Evolutionary conservation across 2,797 vertebrate genomes (phyloP), one percentile per base, ranked within the genome.

Genomic region (Poecile montanus): DNA sequence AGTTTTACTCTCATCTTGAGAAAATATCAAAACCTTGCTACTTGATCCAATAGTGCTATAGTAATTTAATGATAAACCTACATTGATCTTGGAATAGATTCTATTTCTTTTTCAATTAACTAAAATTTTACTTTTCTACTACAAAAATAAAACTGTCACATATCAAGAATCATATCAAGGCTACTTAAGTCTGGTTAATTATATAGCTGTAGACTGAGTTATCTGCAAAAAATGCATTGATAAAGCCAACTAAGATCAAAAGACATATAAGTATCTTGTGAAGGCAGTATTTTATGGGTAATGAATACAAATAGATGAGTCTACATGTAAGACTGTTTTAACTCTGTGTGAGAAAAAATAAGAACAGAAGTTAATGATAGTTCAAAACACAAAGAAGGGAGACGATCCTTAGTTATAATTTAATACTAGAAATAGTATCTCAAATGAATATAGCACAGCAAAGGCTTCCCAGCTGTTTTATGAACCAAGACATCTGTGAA

Each of bases 171-270:
- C 25, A 47, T 29, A 32, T 27, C 7, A n/a, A 34, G 42, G 20
- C 50, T 54, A 16, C 9, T 29, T 48, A 79, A 13, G 57, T 63
- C 22, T 73, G 19, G 8, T 27, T 61, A 53, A 21, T n/a, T 68
- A 30, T 25, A 12, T 7, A 57, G 29, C 9, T 32, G 34, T 57
- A 76, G 30, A 75, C 34, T 87, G 68, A 66, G 25, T 74, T 91
- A 88, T 85, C 73, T 73, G 89, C 48, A 92, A 83, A 93, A 95
- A 78, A 44, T 91, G 62, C 44, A 53, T 95, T 96, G 65, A 95
- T 73, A 81, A 91, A 79, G 89, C 53, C 70, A 97, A 34, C 27
- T 91, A 92, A 94, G 34, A 45, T 57, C 65, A 63, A 89, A 72
- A 76, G 62, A 93, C 74, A 29, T 42, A 9, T 8, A 83, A 79